Percentiles rank a stretch among this genome's conserved stretches.
These are phyloP conservation scores for Muntiacus reevesi DNA, from an alignment of 2,113 vertebrate genomes.

Conservation along the genomic window DNA sequence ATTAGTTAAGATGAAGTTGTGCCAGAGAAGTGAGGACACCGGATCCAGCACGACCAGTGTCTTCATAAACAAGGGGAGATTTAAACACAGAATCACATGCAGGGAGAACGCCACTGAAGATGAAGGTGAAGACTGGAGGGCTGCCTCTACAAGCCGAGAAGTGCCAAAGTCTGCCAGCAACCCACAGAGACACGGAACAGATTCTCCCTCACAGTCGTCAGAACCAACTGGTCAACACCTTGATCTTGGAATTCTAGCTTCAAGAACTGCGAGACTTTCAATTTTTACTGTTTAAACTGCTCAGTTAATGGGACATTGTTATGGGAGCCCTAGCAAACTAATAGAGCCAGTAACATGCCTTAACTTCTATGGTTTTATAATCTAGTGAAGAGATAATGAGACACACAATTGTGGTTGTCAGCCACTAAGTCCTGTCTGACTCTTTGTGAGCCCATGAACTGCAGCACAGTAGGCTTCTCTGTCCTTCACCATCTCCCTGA, in stretches of 20 bases:
- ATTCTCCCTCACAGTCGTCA: not conserved
- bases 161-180: not conserved
- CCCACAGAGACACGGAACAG: not conserved
- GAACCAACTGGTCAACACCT: not conserved
- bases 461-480: not conserved
- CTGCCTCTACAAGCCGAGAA: not conserved
- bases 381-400: not conserved
- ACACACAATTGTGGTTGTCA: not conserved
- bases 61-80: not conserved
- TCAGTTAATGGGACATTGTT: not conserved
- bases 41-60: not conserved
- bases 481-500: not conserved
- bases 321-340: not conserved
- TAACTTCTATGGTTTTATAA: not conserved
- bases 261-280: not conserved
- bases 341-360: not conserved
- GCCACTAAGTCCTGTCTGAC: not conserved
- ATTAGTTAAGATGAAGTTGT: not conserved
- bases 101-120: not conserved
- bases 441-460: not conserved
- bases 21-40: not conserved
- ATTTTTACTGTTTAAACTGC: not conserved
- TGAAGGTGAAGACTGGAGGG: not conserved
- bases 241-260: not conserved
- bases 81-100: not conserved